Conservation (phyloP, 2,888 invertebrate species). For the Drosophila picticornis region DNA sequence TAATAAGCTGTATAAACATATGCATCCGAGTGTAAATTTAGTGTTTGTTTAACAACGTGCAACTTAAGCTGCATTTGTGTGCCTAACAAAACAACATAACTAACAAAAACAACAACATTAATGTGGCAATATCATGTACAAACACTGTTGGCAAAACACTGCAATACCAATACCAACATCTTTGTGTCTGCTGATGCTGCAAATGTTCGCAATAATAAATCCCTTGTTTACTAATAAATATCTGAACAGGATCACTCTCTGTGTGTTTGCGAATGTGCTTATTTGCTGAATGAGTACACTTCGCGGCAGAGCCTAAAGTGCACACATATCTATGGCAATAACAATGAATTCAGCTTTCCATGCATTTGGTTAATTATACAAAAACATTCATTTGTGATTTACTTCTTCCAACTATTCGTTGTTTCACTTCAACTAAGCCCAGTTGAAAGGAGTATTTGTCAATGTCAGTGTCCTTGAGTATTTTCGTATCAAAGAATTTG, state of each 20-base stretch:
- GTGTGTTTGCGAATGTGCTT: slow-evolving; percentile 40
- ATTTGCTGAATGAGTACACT: slow-evolving; percentile 22
- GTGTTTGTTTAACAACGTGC: slow-evolving; percentile 46
- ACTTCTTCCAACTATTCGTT: not conserved
- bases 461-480: not conserved
- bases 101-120: slow-evolving; percentile 36
- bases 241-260: slow-evolving; percentile 39
- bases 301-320: not conserved
- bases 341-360: not conserved
- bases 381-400: not conserved
- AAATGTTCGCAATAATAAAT: slow-evolving; percentile 75
- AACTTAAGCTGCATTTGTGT: slow-evolving; percentile 71
- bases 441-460: too few relatives aligned
- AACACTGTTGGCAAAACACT: slow-evolving; percentile 37
- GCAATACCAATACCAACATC: slow-evolving; percentile 18
- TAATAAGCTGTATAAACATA: not conserved
- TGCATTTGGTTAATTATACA: slow-evolving; percentile 13
- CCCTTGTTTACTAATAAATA: slow-evolving; percentile 76
- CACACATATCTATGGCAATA: not conserved
- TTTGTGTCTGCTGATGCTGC: slow-evolving; percentile 63
- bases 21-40: slow-evolving; percentile 22
- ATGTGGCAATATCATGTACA: slow-evolving; percentile 37
- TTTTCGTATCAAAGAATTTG: not conserved
- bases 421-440: not conserved
- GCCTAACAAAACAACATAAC: slow-evolving; percentile 27